Evolutionary conservation across 2,888 invertebrate genomes (phyloP).

Genomic region (Cryptosula pallasiana): DNA sequence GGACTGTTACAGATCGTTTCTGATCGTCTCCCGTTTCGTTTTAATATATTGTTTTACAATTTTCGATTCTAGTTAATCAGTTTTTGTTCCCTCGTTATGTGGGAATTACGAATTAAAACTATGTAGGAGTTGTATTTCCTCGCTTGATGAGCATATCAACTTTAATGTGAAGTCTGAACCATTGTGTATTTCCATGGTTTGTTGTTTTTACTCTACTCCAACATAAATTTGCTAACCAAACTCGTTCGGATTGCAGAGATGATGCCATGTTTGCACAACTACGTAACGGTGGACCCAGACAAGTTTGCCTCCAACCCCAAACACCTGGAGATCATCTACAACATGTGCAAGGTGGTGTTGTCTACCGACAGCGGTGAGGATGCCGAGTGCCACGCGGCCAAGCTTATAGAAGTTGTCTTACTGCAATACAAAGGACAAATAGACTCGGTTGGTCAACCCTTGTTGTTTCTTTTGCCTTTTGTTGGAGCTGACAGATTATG

Average conservation of each 20-base stretch:
- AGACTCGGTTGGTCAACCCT: constrained; percentile 63
- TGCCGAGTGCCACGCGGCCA: constrained; percentile 91
- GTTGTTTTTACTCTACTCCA: neutral
- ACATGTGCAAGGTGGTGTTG: constrained; percentile 86
- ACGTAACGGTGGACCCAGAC: constrained; percentile 88
- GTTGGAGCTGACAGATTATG: too few species aligned
- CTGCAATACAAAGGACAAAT: constrained; percentile 75
- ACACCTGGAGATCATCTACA: constrained; percentile 81
- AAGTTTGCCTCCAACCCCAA: constrained; percentile 87
- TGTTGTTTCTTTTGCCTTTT: too few species aligned
- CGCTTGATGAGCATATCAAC: too few species aligned
- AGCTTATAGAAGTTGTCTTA: constrained; percentile 90
- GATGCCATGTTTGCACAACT: constrained; percentile 98
- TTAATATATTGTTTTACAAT: too few species aligned
- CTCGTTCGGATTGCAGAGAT: constrained; percentile 71
- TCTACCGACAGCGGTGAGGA: constrained; percentile 77
- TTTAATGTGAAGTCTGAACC: neutral
- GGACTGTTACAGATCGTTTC: too few species aligned
- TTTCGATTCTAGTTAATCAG: too few species aligned
- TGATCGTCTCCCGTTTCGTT: too few species aligned
- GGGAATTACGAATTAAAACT: too few species aligned
- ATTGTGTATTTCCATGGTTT: neutral
- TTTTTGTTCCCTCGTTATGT: too few species aligned
- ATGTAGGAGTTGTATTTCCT: too few species aligned
- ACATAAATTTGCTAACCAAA: too few species aligned